Percentiles rank a stretch among this genome's conserved stretches.
These are phyloP conservation scores for Haemorhous mexicanus DNA, from an alignment of 2,113 vertebrate species.

Conservation along the genomic window DNA sequence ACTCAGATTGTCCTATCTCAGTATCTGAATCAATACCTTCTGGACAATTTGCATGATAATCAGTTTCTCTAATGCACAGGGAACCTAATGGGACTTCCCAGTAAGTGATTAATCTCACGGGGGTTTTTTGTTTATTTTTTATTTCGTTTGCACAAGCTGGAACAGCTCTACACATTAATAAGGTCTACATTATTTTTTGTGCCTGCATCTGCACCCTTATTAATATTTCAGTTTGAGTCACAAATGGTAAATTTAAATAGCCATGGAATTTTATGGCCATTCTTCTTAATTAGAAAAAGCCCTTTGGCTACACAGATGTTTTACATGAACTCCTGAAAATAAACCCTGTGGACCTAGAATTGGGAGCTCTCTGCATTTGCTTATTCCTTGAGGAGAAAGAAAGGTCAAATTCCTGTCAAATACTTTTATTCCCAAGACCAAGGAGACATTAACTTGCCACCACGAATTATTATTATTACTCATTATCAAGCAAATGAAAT, in stretches of 20 bases:
- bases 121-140: neutral
- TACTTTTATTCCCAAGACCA: neutral
- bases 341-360: conserved; percentile 24
- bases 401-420: conserved; percentile 38
- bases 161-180: conserved; percentile 20
- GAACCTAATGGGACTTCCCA: neutral
- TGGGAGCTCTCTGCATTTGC: neutral
- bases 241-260: conserved; percentile 50
- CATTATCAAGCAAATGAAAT: neutral
- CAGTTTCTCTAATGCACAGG: neutral
- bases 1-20: neutral
- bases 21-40: neutral
- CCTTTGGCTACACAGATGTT: conserved; percentile 59
- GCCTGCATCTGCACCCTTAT: conserved; percentile 36
- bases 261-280: conserved; percentile 44
- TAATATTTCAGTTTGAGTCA: conserved; percentile 42
- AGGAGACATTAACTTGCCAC: neutral
- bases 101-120: neutral
- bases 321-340: conserved; percentile 43
- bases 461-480: neutral
- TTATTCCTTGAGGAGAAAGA: neutral
- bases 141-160: neutral
- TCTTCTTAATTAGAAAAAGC: conserved; percentile 56
- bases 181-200: conserved; percentile 14
- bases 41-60: conserved; percentile 1